Evolutionary conservation across 2,113 vertebrate species (phyloP).

Genomic region (Rhizomys pruinosus): DNA sequence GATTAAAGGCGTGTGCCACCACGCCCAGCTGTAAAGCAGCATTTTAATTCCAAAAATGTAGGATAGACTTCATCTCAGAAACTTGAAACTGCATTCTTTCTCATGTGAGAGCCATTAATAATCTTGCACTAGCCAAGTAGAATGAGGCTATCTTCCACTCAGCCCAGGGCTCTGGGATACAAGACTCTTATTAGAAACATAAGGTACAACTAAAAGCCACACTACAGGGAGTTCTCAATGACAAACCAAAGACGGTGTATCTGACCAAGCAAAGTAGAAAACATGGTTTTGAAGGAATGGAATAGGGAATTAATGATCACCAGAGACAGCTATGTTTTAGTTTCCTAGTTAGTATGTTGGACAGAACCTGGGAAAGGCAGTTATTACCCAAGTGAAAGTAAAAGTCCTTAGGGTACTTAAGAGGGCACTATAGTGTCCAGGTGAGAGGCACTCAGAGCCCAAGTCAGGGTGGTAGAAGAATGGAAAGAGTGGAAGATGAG

Average conservation of each 20-base stretch:
- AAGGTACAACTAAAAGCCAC: not conserved
- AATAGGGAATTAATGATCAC: not conserved
- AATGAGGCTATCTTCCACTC: not conserved
- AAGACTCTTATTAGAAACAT: not conserved
- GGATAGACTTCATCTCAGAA: not conserved
- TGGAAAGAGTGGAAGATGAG: not conserved
- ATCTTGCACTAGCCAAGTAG: not conserved
- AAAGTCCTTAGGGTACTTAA: not conserved
- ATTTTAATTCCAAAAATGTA: constrained; percentile 48
- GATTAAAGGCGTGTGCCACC: too few species aligned
- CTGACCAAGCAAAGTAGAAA: constrained; percentile 9
- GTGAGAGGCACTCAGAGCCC: not conserved
- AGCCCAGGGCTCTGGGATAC: not conserved
- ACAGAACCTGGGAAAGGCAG: not conserved
- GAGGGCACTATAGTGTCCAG: not conserved
- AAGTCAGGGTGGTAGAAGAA: not conserved
- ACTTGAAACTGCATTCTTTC: constrained; percentile 34
- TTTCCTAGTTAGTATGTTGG: not conserved
- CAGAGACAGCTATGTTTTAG: not conserved
- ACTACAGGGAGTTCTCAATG: not conserved
- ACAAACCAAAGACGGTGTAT: not conserved
- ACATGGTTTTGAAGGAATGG: not conserved
- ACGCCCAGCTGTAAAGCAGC: too few species aligned
- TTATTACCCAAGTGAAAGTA: not conserved
- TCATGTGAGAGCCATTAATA: not conserved